Evolutionary conservation across 1,140 invertebrate genomes (phyloP).

Genomic region (Drosophila punjabiensis): DNA sequence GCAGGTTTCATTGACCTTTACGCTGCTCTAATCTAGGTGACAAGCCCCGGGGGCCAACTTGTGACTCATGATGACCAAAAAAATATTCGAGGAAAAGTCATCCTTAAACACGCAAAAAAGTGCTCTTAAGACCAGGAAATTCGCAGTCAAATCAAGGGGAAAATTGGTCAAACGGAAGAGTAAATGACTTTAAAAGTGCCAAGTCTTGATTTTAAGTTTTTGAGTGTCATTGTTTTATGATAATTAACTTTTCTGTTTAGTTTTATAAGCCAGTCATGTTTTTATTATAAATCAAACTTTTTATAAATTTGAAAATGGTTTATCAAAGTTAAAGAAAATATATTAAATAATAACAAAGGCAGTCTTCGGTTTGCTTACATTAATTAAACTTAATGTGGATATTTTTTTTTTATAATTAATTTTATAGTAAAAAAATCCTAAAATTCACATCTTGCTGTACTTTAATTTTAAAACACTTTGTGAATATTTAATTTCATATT

Average conservation of each 20-base stretch:
- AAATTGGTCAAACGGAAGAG: constrained; percentile 4
- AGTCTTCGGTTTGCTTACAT: no score
- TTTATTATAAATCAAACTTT: not conserved
- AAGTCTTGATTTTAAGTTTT: not conserved
- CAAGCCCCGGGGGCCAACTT: constrained; percentile 27
- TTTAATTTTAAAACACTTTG: not conserved
- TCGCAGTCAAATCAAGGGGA: not conserved
- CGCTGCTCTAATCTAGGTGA: constrained; percentile 12
- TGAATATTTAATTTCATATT: not conserved
- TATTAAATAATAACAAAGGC: not conserved
- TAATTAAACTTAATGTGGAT: no score
- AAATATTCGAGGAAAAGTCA: constrained; percentile 2
- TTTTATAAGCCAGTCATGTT: not conserved
- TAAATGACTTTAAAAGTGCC: not conserved
- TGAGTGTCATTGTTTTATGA: not conserved
- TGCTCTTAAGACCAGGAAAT: not conserved
- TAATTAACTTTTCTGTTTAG: not conserved
- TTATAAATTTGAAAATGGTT: not conserved
- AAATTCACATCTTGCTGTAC: not conserved
- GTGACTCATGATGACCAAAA: constrained; percentile 24
- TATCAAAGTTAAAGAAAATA: not conserved
- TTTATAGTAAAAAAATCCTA: not conserved
- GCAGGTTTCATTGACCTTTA: constrained; percentile 61
- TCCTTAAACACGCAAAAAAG: not conserved
- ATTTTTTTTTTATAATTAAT: no score